These are phyloP conservation scores for Hymenopus coronatus DNA, from an alignment of 2,888 invertebrate genomes.

Conservation along the genomic window DNA sequence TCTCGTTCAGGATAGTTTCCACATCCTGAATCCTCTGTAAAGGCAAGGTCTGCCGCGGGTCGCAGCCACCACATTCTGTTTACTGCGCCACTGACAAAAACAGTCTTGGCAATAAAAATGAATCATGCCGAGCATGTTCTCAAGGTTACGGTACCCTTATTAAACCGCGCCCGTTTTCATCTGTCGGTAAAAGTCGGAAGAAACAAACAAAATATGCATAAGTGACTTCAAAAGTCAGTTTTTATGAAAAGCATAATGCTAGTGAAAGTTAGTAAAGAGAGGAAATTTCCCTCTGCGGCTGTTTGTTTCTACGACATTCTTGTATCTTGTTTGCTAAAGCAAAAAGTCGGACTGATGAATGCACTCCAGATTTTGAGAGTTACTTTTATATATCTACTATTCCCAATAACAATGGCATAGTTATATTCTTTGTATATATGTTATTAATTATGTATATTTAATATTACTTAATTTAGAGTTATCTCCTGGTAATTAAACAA, in stretches of 20 bases:
- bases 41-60: neutral
- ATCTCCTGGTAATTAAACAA: no score
- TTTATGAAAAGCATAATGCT: neutral
- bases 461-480: no score
- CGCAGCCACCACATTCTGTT: neutral
- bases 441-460: no score
- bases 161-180: neutral
- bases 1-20: neutral
- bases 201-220: neutral
- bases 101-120: neutral
- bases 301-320: neutral
- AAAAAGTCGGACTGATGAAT: no score
- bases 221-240: neutral
- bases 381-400: no score
- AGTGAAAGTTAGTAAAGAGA: neutral
- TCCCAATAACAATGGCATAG: no score
- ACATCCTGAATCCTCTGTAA: neutral
- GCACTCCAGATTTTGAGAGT: no score
- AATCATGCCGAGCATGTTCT: neutral
- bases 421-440: no score
- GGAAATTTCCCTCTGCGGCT: neutral
- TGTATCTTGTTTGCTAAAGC: no score
- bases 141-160: neutral
- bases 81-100: neutral
- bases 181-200: neutral